Base-by-base conservation (phyloP, 2,888 invertebrate genomes). In the Odontocerum albicorne region DNA sequence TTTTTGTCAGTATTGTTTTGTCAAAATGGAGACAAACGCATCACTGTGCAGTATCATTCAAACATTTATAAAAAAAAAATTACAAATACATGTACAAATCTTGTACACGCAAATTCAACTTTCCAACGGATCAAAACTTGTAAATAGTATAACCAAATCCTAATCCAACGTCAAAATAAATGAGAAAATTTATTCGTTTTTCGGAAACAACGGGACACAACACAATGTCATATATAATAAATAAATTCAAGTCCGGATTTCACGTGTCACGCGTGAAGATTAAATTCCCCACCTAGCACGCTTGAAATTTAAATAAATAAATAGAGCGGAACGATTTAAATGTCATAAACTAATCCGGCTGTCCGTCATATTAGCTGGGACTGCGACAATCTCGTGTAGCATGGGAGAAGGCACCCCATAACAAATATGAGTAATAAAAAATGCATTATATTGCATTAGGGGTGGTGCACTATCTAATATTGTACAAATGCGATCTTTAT, bases 361-460 rank as follows among this genome's bases (percentile, higher is more conserved):
- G 57, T 57, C 53, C 36, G 46, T 57, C 57, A 57, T 38, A 54
- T 49, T 49, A 56, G 45, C 21, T 19, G 31, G 32, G 36, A n/a
- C 39, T 42, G 33, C 17, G 31, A 50, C 21, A 15, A 44, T 43
- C 31, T 49, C 43, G 43, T 42, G 32, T 32, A 22, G 33, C 35
- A 36, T 47, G 3, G 22, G 12, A 17, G 16, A 13, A 20, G 22
- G 36, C 39, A 12, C 38, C 51, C 47, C 43, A 43, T 22, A 13
- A 40, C 32, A 32, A 47, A 49, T n/a, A 27, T 12, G 35, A 43
- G 32, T 40, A 51, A 60, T 60, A 60, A 54, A 60, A 56, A 60
- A 60, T 60, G 60, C 57, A 60, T 60, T 60, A 60, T 51, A 60
- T 57, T 60, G 57, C 60, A 57, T 57, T 57, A 60, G 51, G 57